These are phyloP conservation scores for Anguilla marmorata DNA, from an alignment of 2,797 vertebrate genomes.

Conservation along the genomic window DNA sequence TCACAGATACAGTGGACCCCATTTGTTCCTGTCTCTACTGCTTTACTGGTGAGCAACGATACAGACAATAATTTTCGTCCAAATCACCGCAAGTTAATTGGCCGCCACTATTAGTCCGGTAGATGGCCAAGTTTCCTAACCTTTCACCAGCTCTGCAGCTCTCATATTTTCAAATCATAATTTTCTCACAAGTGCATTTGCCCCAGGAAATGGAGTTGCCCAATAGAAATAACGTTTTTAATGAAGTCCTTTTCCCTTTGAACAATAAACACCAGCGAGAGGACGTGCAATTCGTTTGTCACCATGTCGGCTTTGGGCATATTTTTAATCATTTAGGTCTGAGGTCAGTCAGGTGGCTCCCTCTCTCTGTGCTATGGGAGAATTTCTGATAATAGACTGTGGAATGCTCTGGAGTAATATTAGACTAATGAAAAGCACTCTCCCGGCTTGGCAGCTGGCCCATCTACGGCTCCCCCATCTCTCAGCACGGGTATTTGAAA, in stretches of 20 bases:
- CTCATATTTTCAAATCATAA: conserved; percentile 18
- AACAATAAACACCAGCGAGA: conserved; percentile 37
- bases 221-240: conserved; percentile 28
- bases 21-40: conserved; percentile 14
- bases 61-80: conserved; percentile 35
- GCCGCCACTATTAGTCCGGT: conserved; percentile 13
- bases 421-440: conserved; percentile 71
- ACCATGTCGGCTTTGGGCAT: conserved; percentile 45
- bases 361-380: conserved; percentile 38
- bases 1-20: not conserved
- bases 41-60: conserved; percentile 34
- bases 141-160: conserved; percentile 22
- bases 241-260: conserved; percentile 37
- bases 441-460: conserved; percentile 59
- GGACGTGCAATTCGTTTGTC: conserved; percentile 44
- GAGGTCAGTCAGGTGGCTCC: conserved; percentile 54
- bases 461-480: conserved; percentile 51
- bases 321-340: conserved; percentile 55
- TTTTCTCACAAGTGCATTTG: not conserved
- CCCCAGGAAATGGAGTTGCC: not conserved
- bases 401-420: conserved; percentile 65
- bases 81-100: conserved; percentile 31
- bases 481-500: conserved; percentile 52
- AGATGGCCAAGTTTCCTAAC: conserved; percentile 30
- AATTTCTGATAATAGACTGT: conserved; percentile 54